Evolutionary conservation across 2,113 vertebrate genomes (phyloP).

Genomic region (Globicephala melas): DNA sequence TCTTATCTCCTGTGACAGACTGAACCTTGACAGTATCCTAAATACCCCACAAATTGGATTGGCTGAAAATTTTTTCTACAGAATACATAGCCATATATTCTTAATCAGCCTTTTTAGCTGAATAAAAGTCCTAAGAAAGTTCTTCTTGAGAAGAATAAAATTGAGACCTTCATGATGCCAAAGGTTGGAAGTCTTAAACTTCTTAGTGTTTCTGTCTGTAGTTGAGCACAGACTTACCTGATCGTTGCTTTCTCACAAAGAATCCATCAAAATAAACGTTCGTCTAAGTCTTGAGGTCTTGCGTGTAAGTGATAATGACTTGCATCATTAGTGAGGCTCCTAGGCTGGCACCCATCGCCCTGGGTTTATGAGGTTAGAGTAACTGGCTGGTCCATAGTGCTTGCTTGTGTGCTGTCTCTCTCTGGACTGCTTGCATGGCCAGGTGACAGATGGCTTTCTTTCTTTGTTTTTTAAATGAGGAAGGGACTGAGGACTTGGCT

Average conservation of each 20-base stretch:
- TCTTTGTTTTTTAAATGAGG: not conserved
- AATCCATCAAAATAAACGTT: not conserved
- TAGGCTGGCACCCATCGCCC: not conserved
- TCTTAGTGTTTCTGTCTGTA: not conserved
- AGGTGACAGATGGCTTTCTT: not conserved
- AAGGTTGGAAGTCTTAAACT: not conserved
- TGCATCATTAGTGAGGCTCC: not conserved
- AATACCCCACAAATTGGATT: not conserved
- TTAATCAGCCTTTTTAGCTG: not conserved
- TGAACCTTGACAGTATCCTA: not conserved
- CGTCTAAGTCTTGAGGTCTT: not conserved
- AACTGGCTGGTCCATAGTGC: not conserved
- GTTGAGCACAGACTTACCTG: not conserved
- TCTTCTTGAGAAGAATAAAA: slow-evolving; percentile 3
- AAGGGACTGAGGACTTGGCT: not conserved
- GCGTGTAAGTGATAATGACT: not conserved
- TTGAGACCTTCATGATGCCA: not conserved
- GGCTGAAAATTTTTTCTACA: not conserved
- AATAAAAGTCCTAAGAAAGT: not conserved
- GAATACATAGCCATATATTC: not conserved
- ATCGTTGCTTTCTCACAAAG: not conserved
- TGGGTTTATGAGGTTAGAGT: not conserved
- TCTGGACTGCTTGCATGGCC: not conserved
- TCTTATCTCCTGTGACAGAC: not conserved
- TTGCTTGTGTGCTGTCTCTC: not conserved